Conservation (phyloP, 2,113 vertebrate species). For the Chlamydotis undulata region DNA sequence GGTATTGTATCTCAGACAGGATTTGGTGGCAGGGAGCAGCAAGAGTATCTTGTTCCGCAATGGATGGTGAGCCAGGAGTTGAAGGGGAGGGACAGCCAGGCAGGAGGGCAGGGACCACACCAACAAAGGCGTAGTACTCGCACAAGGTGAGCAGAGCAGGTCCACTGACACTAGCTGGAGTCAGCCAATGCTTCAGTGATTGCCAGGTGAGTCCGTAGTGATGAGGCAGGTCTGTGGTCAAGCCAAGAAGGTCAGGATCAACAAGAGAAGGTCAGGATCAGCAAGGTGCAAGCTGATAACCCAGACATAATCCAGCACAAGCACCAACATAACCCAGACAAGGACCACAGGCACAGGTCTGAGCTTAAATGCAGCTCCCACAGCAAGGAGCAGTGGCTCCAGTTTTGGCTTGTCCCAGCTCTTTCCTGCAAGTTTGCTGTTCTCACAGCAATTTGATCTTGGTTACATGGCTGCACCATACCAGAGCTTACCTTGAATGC, state of each 20-base stretch:
- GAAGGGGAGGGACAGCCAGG: not conserved
- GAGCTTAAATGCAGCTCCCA: not conserved
- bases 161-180: not conserved
- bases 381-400: not conserved
- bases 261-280: not conserved
- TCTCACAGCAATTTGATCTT: not conserved
- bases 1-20: not conserved
- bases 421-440: not conserved
- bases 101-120: not conserved
- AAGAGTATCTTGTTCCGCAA: not conserved
- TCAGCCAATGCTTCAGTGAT: not conserved
- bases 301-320: not conserved
- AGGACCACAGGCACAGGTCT: not conserved
- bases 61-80: not conserved
- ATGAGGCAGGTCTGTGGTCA: not conserved
- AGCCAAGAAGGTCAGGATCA: not conserved
- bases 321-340: not conserved
- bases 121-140: not conserved
- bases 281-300: not conserved
- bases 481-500: not conserved
- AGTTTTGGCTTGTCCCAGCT: not conserved
- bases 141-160: not conserved
- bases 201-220: not conserved
- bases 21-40: not conserved
- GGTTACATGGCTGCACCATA: not conserved